phyloP scores from a whole-genome alignment of 2,113 vertebrate species.

The Aleadryas rufinucha region DNA sequence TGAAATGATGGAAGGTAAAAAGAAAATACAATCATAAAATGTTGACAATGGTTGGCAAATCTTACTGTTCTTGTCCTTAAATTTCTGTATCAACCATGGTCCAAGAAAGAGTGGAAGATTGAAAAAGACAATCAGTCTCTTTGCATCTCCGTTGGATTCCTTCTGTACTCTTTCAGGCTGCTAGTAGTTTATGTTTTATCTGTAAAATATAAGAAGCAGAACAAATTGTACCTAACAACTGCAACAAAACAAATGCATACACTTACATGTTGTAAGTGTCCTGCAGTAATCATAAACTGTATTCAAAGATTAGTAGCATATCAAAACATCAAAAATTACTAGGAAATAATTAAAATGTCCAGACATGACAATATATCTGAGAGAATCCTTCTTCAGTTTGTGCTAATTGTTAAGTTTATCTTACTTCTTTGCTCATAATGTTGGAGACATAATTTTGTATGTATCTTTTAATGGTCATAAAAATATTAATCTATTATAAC shows the following conservation, averaged over 20 bases:
- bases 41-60: not conserved
- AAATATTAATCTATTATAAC: constrained; percentile 53
- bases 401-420: not conserved
- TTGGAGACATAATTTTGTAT: constrained; percentile 2
- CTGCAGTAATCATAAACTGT: not conserved
- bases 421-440: not conserved
- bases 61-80: not conserved
- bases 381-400: not conserved
- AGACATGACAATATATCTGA: not conserved
- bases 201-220: not conserved
- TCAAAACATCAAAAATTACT: not conserved
- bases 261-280: fast-evolving
- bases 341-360: not conserved
- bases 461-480: constrained; percentile 38
- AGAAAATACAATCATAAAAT: not conserved
- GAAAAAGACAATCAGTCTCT: not conserved
- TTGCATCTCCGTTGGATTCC: not conserved
- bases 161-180: not conserved
- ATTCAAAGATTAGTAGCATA: not conserved
- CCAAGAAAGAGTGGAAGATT: not conserved
- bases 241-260: not conserved
- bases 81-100: not conserved
- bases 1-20: not conserved
- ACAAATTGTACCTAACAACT: not conserved
- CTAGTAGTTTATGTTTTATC: not conserved